Conservation (phyloP, 1,140 invertebrate species). For the Carposina sasakii region DNA sequence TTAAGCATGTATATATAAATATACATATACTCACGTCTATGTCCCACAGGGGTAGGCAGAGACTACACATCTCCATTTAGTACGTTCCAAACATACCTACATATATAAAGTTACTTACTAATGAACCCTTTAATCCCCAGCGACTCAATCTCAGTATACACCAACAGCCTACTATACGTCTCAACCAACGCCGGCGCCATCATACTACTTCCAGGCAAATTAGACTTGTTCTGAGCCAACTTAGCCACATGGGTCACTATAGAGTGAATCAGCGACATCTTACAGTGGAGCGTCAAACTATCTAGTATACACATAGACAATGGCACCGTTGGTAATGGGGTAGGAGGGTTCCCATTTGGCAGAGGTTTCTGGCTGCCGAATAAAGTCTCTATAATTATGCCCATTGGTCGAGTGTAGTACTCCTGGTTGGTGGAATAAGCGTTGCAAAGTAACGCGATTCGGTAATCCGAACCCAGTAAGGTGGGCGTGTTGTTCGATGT, state of each 20-base stretch:
- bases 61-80: no score
- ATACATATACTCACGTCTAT: no score
- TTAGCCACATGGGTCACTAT: conserved; percentile 93
- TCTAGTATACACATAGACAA: conserved; percentile 94
- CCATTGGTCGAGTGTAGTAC: conserved; percentile 89
- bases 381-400: conserved; percentile 89
- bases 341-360: conserved; percentile 68
- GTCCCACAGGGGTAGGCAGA: no score
- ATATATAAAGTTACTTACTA: no score
- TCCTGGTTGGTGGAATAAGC: conserved; percentile 94
- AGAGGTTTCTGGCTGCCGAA: conserved; percentile 80
- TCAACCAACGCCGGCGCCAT: conserved; percentile 94
- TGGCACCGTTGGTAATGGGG: conserved; percentile 81
- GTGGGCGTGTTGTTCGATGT: conserved; percentile 78
- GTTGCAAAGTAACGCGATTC: conserved; percentile 94
- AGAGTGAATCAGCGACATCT: conserved; percentile 97
- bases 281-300: conserved; percentile 96
- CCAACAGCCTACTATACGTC: conserved; percentile 93
- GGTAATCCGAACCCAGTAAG: conserved; percentile 87
- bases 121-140: conserved; percentile 97
- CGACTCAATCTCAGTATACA: conserved; percentile 98
- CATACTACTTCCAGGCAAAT: conserved; percentile 74
- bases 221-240: conserved; percentile 88
- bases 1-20: no score
- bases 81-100: no score